These are phyloP conservation scores for Hapalemur alaotrensis DNA, from an alignment of 2,797 vertebrate species.

Conservation along the genomic window DNA sequence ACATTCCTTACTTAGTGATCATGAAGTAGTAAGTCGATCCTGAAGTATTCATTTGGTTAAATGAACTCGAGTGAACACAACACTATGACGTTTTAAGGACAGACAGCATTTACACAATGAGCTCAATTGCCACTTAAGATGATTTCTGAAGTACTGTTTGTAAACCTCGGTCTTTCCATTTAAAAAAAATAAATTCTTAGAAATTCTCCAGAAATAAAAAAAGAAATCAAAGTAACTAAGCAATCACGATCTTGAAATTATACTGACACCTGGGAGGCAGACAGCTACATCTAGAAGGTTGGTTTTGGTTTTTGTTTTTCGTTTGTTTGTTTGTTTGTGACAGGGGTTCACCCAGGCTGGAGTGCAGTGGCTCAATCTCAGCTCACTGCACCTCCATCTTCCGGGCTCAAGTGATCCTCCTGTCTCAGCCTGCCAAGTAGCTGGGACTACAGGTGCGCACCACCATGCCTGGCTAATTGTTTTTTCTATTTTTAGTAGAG, in stretches of 20 bases:
- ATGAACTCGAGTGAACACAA: accelerated
- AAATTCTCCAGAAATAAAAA: conserved; percentile 1
- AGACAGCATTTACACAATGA: not conserved
- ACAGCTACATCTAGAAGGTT: not conserved
- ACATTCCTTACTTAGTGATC: not conserved
- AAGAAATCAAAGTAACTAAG: not conserved
- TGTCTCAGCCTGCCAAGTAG: not conserved
- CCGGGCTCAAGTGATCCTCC: not conserved
- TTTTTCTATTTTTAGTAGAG: not conserved
- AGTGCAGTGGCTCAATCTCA: not conserved
- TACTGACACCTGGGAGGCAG: not conserved
- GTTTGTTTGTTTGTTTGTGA: not conserved
- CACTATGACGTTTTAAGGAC: not conserved
- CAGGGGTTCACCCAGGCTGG: not conserved
- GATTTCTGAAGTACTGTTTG: not conserved
- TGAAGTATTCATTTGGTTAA: not conserved
- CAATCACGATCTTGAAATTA: not conserved
- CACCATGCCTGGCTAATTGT: not conserved
- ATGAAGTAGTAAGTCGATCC: not conserved
- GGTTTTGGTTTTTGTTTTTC: not conserved
- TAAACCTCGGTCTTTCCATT: not conserved
- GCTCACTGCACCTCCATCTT: not conserved
- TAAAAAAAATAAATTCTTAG: not conserved
- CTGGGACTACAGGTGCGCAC: not conserved
- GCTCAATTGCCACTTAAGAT: not conserved